Evolutionary conservation across 1,140 invertebrate genomes (phyloP), one percentile per base, ranked within the genome.

Genomic region (Kradibia gibbosae): DNA sequence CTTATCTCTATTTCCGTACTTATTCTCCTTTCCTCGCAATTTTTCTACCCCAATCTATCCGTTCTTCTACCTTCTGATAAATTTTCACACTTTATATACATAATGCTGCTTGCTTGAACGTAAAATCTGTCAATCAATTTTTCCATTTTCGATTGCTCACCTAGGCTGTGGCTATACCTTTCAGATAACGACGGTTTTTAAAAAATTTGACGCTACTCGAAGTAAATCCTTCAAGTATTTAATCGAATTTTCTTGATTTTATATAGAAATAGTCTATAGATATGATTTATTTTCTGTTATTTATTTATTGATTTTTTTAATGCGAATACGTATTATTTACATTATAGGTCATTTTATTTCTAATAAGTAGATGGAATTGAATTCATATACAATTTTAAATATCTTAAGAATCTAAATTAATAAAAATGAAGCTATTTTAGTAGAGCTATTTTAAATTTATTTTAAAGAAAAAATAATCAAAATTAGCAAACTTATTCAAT

Each of bases 81-180:
- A 73, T 73, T 73, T 48, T 80, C 55, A 55, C 20, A 48, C 53
- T 53, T 70, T 67, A 48, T 77, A 15, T 20, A 25, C 50, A 22
- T 0, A 15, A 20, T 11, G 13, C 71, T 79, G 65, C 74, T 79
- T 76, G 76, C 39, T 36, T 62, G 70, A 48, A 83, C 75, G 83
- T 84, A 84, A 84, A 83, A 74, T 45, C 75, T 80, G 67, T 74
- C 82, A 81, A 84, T 84, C 82, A 81, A 80, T 83, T 83, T 83
- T 83, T 81, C 79, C 72, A 80, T 84, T 84, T 82, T 78, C 83
- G 45, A 65, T 42, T 48, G 57, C 74, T 77, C 74, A 25, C 4
- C 60, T 36, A 8, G 7, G 3, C 31, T 50, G 20, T 11, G 36
- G 70, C 13, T n/a, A 5, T 72, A 3, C n/a, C 67, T 70, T 13